A percentile compares a stretch with the other conserved stretches of the same genome.
Evolutionary conservation across 2,797 vertebrate species (phyloP).

Genomic region (Zalophus californianus): DNA sequence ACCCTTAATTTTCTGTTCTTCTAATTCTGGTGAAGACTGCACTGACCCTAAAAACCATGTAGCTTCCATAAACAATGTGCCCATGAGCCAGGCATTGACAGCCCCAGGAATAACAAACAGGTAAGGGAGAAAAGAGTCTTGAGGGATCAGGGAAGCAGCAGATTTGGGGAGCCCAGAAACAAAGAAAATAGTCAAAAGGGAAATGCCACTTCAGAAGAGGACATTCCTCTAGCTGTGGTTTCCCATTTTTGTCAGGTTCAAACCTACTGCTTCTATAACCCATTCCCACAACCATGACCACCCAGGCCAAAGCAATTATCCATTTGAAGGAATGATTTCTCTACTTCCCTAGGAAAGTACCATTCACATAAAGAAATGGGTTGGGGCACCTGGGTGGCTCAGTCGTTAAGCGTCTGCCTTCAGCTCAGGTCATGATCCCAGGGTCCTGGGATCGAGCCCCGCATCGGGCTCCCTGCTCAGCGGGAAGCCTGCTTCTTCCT

Average conservation of each 20-base stretch:
- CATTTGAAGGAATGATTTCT: not conserved
- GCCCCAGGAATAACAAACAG: not conserved
- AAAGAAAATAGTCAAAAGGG: not conserved
- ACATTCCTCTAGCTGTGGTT: not conserved
- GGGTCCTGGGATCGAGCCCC: too few relatives aligned
- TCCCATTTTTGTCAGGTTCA: conserved; percentile 8
- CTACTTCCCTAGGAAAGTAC: not conserved
- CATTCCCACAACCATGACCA: not conserved
- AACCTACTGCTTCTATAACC: not conserved
- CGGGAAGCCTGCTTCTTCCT: too few relatives aligned
- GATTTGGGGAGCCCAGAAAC: not conserved
- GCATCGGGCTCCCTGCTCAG: too few relatives aligned
- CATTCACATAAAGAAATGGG: not conserved
- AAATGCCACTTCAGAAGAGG: not conserved
- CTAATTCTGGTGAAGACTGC: conserved; percentile 24
- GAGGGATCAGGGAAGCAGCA: not conserved
- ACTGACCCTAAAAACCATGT: not conserved
- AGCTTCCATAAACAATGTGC: not conserved
- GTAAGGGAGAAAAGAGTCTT: not conserved
- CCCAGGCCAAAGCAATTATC: conserved; percentile 4
- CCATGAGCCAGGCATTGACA: not conserved
- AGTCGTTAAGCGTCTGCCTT: too few relatives aligned
- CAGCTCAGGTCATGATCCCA: too few relatives aligned
- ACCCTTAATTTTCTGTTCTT: not conserved
- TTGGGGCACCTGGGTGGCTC: not conserved